A percentile compares a stretch with the other conserved stretches of the same genome.
Evolutionary conservation across 2,888 invertebrate species (phyloP).

Genomic region (Esperia sulphurella): DNA sequence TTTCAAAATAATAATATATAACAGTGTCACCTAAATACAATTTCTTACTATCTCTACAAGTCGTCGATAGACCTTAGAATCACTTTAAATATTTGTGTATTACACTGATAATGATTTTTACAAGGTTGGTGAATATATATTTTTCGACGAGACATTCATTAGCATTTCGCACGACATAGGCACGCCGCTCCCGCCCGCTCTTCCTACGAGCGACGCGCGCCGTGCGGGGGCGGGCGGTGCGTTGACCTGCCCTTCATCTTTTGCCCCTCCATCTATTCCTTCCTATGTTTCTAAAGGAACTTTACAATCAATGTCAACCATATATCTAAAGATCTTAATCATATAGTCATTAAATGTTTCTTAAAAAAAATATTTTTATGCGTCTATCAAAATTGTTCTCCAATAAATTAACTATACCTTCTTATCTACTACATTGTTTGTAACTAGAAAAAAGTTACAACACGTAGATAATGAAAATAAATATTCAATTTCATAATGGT

Average conservation of each 20-base stretch:
- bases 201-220: conserved; percentile 22
- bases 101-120: no score
- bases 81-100: no score
- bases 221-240: conserved; percentile 38
- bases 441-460: no score
- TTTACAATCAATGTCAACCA: conserved; percentile 49
- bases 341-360: conserved; percentile 29
- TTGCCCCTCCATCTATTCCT: conserved; percentile 29
- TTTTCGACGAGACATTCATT: conserved; percentile 11
- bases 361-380: conserved; percentile 53
- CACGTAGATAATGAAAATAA: no score
- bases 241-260: conserved; percentile 59
- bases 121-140: no score
- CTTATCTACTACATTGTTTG: no score
- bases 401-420: no score
- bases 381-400: conserved; percentile 38
- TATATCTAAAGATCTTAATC: conserved; percentile 35
- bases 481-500: no score
- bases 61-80: no score
- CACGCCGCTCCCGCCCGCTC: conserved; percentile 24
- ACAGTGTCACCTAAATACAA: no score
- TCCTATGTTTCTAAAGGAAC: conserved; percentile 23
- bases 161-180: neutral
- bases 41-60: no score
- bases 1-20: no score